Conservation (phyloP, 2,797 vertebrate species). For the Muscicapa comitata region DNA sequence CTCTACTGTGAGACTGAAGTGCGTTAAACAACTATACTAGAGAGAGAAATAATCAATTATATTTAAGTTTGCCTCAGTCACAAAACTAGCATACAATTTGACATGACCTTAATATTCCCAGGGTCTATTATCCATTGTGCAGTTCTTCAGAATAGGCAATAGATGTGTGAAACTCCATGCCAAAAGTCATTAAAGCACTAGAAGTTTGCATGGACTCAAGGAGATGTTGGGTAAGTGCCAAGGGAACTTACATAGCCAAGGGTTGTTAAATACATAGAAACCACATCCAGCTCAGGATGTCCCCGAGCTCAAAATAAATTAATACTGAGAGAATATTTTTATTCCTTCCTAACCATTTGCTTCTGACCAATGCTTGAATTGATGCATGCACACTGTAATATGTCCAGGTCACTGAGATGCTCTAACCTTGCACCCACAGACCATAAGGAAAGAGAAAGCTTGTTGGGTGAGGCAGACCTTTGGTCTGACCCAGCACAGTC, state of each 20-base stretch:
- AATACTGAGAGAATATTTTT: conserved; percentile 28
- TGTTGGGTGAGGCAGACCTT: neutral
- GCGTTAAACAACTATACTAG: neutral
- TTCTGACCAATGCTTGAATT: neutral
- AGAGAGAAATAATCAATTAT: conserved; percentile 36
- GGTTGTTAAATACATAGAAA: conserved; percentile 14
- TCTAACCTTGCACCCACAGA: neutral
- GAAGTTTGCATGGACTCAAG: neutral
- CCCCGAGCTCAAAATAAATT: conserved; percentile 34
- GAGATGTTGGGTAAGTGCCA: conserved; percentile 12
- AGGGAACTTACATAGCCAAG: neutral
- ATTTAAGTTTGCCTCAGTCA: neutral
- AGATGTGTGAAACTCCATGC: conserved; percentile 29
- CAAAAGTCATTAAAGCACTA: conserved; percentile 26
- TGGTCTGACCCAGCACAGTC: neutral
- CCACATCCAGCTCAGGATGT: conserved; percentile 16
- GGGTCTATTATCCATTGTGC: conserved; percentile 1
- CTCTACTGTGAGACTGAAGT: neutral
- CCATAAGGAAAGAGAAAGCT: neutral
- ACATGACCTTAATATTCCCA: neutral
- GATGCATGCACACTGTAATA: neutral
- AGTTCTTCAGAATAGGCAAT: neutral
- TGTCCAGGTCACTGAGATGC: neutral
- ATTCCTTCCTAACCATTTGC: conserved; percentile 11
- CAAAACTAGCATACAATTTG: neutral